A percentile compares a stretch with the other conserved stretches of the same genome.
phyloP scores from a whole-genome alignment of 2,888 invertebrate species.

The Amblyjoppa fuscipennis region DNA sequence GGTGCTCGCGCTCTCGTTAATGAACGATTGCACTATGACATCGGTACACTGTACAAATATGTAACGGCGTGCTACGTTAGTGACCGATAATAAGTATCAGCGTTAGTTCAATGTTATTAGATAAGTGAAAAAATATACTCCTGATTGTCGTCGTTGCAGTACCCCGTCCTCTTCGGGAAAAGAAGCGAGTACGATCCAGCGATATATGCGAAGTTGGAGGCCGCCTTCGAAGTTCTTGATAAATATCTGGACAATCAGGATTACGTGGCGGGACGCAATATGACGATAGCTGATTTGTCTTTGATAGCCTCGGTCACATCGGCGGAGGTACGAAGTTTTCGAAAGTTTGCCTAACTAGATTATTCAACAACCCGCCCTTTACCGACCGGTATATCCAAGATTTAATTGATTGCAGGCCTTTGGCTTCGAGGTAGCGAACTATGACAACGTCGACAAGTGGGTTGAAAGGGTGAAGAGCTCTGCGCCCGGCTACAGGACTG shows the following conservation, averaged over 20 bases:
- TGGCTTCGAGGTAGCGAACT: constrained; percentile 85
- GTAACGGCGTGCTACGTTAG: constrained; percentile 86
- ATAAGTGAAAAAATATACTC: neutral
- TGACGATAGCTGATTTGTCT: constrained; percentile 82
- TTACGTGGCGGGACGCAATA: constrained; percentile 78
- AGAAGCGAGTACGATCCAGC: constrained; percentile 69
- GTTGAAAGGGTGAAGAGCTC: constrained; percentile 87
- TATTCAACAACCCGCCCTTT: constrained; percentile 3
- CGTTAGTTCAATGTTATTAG: neutral
- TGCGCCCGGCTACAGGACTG: constrained; percentile 87
- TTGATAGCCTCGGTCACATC: constrained; percentile 78
- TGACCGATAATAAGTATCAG: constrained; percentile 70
- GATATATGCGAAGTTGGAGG: constrained; percentile 71
- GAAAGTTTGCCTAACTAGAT: neutral
- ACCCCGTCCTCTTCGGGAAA: constrained; percentile 72
- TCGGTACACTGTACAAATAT: constrained; percentile 82
- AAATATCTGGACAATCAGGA: constrained; percentile 79
- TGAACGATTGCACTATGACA: constrained; percentile 84
- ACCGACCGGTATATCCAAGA: neutral
- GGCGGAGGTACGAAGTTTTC: constrained; percentile 73
- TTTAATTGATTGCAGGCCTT: constrained; percentile 74
- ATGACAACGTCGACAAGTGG: constrained; percentile 90
- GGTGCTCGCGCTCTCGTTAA: constrained; percentile 84
- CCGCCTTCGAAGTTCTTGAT: constrained; percentile 76
- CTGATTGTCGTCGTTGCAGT: constrained; percentile 68